Base-by-base conservation (phyloP, 2,888 invertebrate genomes). In the Rambutsinella grinnellia region DNA sequence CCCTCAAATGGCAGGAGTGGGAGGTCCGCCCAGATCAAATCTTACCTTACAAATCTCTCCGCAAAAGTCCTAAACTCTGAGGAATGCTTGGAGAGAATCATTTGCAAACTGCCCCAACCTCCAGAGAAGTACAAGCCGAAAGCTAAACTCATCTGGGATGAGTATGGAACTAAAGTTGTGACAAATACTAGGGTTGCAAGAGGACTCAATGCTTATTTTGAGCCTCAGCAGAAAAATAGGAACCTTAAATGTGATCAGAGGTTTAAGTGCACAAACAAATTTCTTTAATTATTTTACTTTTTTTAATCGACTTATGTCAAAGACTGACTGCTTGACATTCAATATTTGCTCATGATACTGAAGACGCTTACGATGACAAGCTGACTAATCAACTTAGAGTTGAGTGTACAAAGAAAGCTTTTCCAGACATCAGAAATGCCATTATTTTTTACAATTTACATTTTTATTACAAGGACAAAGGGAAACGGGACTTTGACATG, bases 301-400 rank as follows among this genome's bases (percentile, higher is more conserved):
- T n/a, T n/a, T n/a, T n/a, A n/a, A n/a, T n/a, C n/a, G 10, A 53
- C 53, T 17, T 8, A 10, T 10, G 8, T 10, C 44, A 44, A 44
- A 44, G 44, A 44, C 19, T 56, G 8, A 70, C 86, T 82, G 86
- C 95, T 94, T 86, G 90, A 94, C 87, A n/a, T n/a, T n/a, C n/a
- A n/a, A n/a, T n/a, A n/a, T n/a, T n/a, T n/a, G n/a, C n/a, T n/a
- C n/a, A n/a, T n/a, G n/a, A n/a, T n/a, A n/a, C n/a, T n/a, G n/a
- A n/a, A n/a, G n/a, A n/a, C n/a, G n/a, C n/a, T n/a, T n/a, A n/a
- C n/a, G n/a, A n/a, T n/a, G n/a, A n/a, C n/a, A n/a, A n/a, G n/a
- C n/a, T n/a, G n/a, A n/a, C n/a, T n/a, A n/a, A n/a, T n/a, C n/a
- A n/a, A n/a, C n/a, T n/a, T n/a, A n/a, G n/a, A n/a, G n/a, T n/a